These are phyloP conservation scores for Heliothis virescens DNA, from an alignment of 1,140 invertebrate species.

Conservation along the genomic window DNA sequence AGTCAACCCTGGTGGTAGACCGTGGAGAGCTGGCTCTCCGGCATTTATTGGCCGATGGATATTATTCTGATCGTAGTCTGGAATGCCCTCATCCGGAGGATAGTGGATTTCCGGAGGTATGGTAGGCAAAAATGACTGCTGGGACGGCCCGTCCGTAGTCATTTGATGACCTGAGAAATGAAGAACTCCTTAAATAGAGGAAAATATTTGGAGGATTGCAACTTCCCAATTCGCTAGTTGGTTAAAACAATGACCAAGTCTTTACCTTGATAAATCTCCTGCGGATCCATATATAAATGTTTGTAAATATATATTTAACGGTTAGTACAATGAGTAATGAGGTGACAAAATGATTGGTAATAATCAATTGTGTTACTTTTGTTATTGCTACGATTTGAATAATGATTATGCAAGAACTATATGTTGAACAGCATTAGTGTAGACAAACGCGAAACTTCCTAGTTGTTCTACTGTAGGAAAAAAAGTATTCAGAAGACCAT, in stretches of 20 bases:
- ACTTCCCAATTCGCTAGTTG: not conserved
- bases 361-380: constrained; percentile 6
- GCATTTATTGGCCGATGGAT: constrained; percentile 69
- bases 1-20: constrained; percentile 68
- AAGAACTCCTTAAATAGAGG: not conserved
- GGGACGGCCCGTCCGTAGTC: constrained; percentile 59
- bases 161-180: constrained; percentile 64
- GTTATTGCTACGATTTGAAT: not conserved
- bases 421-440: no score
- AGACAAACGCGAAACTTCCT: no score
- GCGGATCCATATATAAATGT: not conserved
- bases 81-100: constrained; percentile 67
- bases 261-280: not conserved
- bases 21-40: constrained; percentile 61
- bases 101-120: constrained; percentile 71
- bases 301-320: not conserved
- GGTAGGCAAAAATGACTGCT: constrained; percentile 75
- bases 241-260: not conserved
- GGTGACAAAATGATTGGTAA: constrained; percentile 18
- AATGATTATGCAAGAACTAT: not conserved
- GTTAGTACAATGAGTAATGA: constrained; percentile 34
- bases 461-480: not conserved
- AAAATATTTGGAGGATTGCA: not conserved
- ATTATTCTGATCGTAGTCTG: constrained; percentile 74
- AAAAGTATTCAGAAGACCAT: constrained; percentile 11